Evolutionary conservation across 1,140 invertebrate genomes (phyloP), one percentile per base, ranked within the genome.

Genomic region (Macrosteles quadrilineatus): DNA sequence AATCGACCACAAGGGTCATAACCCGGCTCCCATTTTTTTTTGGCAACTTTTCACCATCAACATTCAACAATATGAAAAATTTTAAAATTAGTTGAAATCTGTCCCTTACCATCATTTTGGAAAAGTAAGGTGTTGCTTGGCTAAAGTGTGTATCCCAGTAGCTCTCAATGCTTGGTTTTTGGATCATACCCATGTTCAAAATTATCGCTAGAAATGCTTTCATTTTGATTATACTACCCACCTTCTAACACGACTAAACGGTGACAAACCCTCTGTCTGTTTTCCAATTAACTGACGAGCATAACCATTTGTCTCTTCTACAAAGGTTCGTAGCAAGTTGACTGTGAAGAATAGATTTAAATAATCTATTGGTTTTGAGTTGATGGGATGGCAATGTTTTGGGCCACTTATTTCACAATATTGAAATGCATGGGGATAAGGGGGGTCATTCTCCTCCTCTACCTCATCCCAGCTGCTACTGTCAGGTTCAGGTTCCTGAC

Each of bases 1-100:
- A 77, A 77, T 71, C 71, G 75, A 30, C 45, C 67, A 73, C 73
- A 76, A 55, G 75, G 73, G 53, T 76, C 69, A 65, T 77, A 76
- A 14, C 73, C 55, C 40, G 72, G 70, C 36, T 75, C 32, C 69
- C 70, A n/a, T 65, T 30, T 50, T 68, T 72, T 69, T 27, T 67
- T 53, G 11, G 67, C 74, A 62, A 40, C 45, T 74, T 17, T 19
- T 32, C 17, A 69, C 68, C 73, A 12, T 19, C 29, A 17, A 70
- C 67, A 55, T 74, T 57, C 14, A 74, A 63, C n/a, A 45, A 4
- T 55, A 74, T 69, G 68, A 74, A 67, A 67, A 43, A 67, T 25
- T 67, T 67, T 45, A 47, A 50, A 27, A 67, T 47, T 1, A 47
- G 11, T 67, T 67, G 32, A 25, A 67, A 67, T 23, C 40, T 17